Evolutionary conservation across 1,140 invertebrate genomes (phyloP), one percentile per base, ranked within the genome.

Genomic region (Drosophila burlai): DNA sequence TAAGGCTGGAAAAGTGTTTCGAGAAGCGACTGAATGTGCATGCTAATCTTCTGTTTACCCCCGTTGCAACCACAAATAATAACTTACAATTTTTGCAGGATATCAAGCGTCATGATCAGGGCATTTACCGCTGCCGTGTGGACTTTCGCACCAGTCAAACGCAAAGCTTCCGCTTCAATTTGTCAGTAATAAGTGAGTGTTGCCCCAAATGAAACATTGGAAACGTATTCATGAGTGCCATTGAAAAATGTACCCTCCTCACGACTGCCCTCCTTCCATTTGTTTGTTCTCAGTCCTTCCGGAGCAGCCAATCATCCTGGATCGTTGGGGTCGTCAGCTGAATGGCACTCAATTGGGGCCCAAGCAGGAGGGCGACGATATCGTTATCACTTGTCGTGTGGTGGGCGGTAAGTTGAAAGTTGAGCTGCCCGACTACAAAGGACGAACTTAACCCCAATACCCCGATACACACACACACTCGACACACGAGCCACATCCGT

Each of bases 121-220:
- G 97, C 47, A 95, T 97, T 67, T 98, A 98, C 93, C 94, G 97
- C 58, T 98, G 97, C 93, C 94, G 97, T 76, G 97, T 98, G 61
- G 97, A 98, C 94, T 98, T 98, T 94, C 94, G 96, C 62, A 97
- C 97, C 91, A 96, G 97, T 45, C 97, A 97, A 93, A 97, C 97
- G 18, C 95, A 96, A 83, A 97, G 96, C 92, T 96, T 97, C 89
- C 95, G 96, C 83, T 97, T 98, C 93, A 97, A 97, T 93, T 95
- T 98, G 75, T 97, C 96, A 65, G 96, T 98, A 80, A 97, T 98
- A 90, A 97, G 97, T 98, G 93, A 96, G 96, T 95, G 38, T 73
- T 61, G 81, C 47, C 43, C 40, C 58, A 60, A 74, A 74, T 58
- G 49, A 75, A 66, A 34, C 45, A 55, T 57, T 71, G n/a, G 55